These are phyloP conservation scores for Epizoanthus illoricatus DNA, from an alignment of 92 coral and sea anemone genomes.

Conservation along the genomic window DNA sequence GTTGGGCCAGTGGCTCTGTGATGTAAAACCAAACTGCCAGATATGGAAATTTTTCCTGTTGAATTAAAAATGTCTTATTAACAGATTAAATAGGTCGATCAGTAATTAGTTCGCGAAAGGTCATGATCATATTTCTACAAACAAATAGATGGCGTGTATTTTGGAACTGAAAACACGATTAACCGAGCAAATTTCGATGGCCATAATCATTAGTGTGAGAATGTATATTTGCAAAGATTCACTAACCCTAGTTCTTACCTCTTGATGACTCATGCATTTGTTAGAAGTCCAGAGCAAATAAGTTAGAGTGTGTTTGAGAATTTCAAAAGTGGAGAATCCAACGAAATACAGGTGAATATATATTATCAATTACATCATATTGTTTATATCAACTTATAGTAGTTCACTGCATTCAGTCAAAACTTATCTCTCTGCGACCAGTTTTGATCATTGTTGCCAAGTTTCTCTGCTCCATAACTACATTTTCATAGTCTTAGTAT, in stretches of 20 bases:
- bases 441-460: too few species aligned
- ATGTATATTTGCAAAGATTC: too few species aligned
- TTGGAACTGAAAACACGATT: too few species aligned
- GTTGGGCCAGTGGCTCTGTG: background rate
- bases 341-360: background rate
- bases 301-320: too few species aligned
- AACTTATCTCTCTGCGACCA: background rate
- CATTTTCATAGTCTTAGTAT: background rate
- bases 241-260: too few species aligned
- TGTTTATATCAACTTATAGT: background rate
- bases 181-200: too few species aligned
- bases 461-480: background rate
- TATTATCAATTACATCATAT: constrained; percentile 7
- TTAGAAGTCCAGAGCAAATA: too few species aligned
- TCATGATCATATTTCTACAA: background rate
- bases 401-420: background rate
- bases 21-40: background rate
- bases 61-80: background rate
- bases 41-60: background rate
- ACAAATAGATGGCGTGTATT: too few species aligned
- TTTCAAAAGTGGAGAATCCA: background rate
- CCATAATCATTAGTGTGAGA: too few species aligned
- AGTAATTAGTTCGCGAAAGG: background rate
- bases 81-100: background rate
- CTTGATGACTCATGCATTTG: too few species aligned